Base-by-base conservation (phyloP, 30 jellyfish, hydroid and myxozoan species). In the Chrysaora quinquecirrha region DNA sequence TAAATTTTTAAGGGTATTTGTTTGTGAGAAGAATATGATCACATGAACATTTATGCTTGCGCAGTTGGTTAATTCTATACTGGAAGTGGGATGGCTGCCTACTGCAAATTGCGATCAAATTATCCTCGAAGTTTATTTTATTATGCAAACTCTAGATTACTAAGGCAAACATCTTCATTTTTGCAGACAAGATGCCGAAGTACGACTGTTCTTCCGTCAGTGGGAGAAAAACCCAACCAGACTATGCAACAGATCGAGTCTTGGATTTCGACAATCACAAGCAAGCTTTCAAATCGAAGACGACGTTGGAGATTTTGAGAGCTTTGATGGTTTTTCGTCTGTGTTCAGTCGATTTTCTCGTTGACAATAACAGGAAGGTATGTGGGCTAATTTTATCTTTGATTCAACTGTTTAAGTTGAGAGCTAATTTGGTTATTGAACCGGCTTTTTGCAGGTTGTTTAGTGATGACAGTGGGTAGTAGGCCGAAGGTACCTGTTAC, bases 211-310 rank as follows among this genome's bases (percentile, higher is more conserved):
- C 30, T 78, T 6, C 54, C 83, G 6, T 20, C 83, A 30, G 72
- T 80, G 3, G 83, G 49, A n/a, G 83, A 30, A 1, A 80, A 65
- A 33, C 27, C 68, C 68, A 38, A 38, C 14, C 27, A 52, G 19
- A 0, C 83, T 4, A 34, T 0, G 83, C 76, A 0, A 31, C 49
- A 21, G 83, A 80, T 19, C 9, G 30, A 1, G 90, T 48, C n/a
- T 38, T 80, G 78, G 90, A 85, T 48, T 91, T 91, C 52, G 78
- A 78, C 24, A 82, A 91, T 48, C 62, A 77, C 30, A 62, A 86
- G 75, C 88, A 86, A 64, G 98, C 98, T 22, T 86, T 78, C 75
- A 75, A 64, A 30, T 94, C 96, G 74, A 91, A 91, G 63, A 85
- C 95, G 22, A 85, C 95, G 24, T 62, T 83, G 78, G 98, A 91